Conservation (phyloP, 92 coral and sea anemone genomes). For the Bergia puertoricense region DNA sequence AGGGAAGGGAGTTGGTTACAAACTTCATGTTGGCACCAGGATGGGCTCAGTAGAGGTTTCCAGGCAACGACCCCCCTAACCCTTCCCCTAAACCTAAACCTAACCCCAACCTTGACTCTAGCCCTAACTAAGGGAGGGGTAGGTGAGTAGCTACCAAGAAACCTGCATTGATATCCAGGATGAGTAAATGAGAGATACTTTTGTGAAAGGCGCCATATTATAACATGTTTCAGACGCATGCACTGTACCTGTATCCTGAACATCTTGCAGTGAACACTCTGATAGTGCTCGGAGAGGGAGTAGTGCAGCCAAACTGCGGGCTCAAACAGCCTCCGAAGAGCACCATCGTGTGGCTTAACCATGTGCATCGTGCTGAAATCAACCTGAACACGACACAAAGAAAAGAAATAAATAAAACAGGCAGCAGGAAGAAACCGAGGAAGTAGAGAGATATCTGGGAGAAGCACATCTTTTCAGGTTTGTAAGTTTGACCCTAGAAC, state of each 20-base stretch:
- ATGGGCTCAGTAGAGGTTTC: too few species aligned
- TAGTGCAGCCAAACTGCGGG: conserved; percentile 96
- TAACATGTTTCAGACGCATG: neutral
- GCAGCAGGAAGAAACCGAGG: too few species aligned
- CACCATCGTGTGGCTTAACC: conserved; percentile 82
- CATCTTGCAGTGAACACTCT: conserved; percentile 84
- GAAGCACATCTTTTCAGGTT: too few species aligned
- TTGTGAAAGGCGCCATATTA: neutral
- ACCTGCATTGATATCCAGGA: neutral
- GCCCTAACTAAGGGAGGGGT: too few species aligned
- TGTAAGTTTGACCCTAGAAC: too few species aligned
- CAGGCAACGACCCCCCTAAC: too few species aligned
- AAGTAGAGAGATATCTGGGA: too few species aligned
- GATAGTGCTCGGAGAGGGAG: conserved; percentile 79
- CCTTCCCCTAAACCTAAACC: too few species aligned
- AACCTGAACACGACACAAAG: conserved; percentile 58
- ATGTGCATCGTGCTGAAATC: conserved; percentile 83
- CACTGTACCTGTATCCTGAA: conserved; percentile 88
- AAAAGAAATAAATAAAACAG: neutral
- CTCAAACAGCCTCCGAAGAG: conserved; percentile 83
- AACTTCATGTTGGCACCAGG: too few species aligned
- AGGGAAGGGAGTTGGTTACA: too few species aligned
- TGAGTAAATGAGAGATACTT: neutral
- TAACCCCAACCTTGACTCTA: too few species aligned
- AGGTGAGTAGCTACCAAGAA: too few species aligned